phyloP scores from a whole-genome alignment of 2,113 vertebrate genomes.

The Nymphicus hollandicus region DNA sequence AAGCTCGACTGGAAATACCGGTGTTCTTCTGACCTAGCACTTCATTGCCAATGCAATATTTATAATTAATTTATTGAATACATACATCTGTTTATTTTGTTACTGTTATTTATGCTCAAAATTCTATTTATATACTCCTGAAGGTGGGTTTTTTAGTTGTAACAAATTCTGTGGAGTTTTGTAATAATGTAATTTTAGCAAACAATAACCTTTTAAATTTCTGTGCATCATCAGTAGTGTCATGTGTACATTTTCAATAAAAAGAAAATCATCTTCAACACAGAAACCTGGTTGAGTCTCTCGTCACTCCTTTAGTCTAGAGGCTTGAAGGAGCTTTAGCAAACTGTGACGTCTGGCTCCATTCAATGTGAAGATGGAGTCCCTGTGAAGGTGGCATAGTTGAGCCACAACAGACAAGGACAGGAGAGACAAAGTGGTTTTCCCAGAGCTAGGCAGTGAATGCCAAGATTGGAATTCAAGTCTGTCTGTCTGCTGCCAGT shows the following conservation, averaged over 20 bases:
- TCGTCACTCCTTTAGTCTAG: background rate
- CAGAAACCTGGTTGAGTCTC: background rate
- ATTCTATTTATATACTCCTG: constrained; percentile 74
- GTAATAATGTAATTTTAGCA: constrained; percentile 24
- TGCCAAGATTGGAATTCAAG: background rate
- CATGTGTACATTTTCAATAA: constrained; percentile 56
- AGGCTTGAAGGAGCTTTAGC: background rate
- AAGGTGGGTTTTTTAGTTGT: constrained; percentile 52
- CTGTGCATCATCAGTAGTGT: background rate
- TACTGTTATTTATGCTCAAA: constrained; percentile 79
- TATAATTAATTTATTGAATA: constrained; percentile 81
- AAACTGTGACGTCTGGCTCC: background rate
- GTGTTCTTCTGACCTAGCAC: constrained; percentile 67
- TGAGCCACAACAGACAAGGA: background rate
- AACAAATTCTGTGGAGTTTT: constrained; percentile 24
- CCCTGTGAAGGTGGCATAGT: background rate
- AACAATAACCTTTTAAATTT: background rate
- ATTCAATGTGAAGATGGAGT: fast-evolving
- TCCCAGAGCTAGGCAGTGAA: background rate
- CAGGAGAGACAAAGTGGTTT: background rate
- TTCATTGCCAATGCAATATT: constrained; percentile 75
- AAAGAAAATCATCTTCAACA: constrained; percentile 3
- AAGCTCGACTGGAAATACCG: background rate
- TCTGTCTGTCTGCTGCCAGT: background rate
- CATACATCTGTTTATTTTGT: constrained; percentile 73